Percentiles rank a stretch among this genome's conserved stretches.
These are phyloP conservation scores for Pyrochroa serraticornis DNA, from an alignment of 2,888 invertebrate genomes.

Conservation along the genomic window DNA sequence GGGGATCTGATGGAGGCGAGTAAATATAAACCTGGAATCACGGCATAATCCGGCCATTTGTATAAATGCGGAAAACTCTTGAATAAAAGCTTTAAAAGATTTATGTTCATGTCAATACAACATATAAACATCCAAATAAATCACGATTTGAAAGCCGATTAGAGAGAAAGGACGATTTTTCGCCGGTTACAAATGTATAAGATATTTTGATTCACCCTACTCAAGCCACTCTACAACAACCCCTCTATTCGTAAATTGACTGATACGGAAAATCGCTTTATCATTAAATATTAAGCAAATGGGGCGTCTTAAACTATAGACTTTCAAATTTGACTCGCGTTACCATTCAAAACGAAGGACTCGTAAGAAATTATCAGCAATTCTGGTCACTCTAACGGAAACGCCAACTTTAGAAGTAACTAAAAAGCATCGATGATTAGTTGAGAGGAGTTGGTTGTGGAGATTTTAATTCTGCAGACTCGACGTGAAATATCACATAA, in stretches of 20 bases:
- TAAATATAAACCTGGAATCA: constrained; percentile 31
- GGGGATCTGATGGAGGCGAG: constrained; percentile 4
- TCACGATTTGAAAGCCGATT: constrained; percentile 45
- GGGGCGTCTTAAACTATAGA: no score
- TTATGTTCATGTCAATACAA: constrained; percentile 44
- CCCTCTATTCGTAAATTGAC: background rate
- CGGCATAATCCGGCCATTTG: constrained; percentile 38
- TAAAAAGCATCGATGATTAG: no score
- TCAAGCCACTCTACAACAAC: background rate
- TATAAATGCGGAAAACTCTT: constrained; percentile 40
- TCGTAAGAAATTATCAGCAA: no score
- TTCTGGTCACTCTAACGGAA: no score
- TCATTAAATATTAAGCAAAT: no score
- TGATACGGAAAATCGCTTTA: no score
- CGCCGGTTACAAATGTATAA: constrained; percentile 1
- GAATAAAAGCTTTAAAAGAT: constrained; percentile 41
- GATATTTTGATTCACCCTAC: background rate
- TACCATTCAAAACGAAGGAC: no score
- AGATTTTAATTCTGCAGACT: no score
- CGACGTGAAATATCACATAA: no score
- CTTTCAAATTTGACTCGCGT: no score
- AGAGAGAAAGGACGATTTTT: constrained; percentile 23
- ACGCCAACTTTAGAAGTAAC: no score
- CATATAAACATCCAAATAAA: constrained; percentile 47
- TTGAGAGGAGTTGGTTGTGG: no score